Conservation (phyloP, 2,888 invertebrate species). For the Galerucella pusilla region DNA sequence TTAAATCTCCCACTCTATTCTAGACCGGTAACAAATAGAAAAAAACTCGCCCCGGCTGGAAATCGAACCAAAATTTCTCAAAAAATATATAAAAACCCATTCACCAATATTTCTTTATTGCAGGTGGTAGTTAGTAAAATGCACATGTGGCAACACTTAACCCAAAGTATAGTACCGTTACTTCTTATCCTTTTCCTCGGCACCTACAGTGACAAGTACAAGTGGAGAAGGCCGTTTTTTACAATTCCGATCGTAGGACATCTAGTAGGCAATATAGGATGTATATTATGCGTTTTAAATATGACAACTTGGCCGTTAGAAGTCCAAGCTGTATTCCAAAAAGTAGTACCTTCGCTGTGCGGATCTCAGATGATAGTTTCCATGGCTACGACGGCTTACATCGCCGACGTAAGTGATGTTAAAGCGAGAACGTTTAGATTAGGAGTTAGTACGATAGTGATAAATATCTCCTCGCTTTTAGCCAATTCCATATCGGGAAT, state of each 20-base stretch:
- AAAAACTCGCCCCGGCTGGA: no score
- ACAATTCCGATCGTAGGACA: constrained; percentile 62
- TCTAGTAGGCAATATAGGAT: constrained; percentile 65
- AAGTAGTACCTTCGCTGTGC: constrained; percentile 69
- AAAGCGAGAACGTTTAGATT: constrained; percentile 72
- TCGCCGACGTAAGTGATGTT: constrained; percentile 65
- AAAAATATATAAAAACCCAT: no score
- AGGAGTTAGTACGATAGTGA: constrained; percentile 67
- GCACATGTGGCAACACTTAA: constrained; percentile 60
- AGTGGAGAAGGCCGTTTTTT: constrained; percentile 62
- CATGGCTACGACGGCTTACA: constrained; percentile 62
- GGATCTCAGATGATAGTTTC: constrained; percentile 68
- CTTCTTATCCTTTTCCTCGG: constrained; percentile 60
- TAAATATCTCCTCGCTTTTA: constrained; percentile 54
- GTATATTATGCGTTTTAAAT: constrained; percentile 68
- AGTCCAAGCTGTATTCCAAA: constrained; percentile 68
- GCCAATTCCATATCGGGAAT: constrained; percentile 58
- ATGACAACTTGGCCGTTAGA: constrained; percentile 68
- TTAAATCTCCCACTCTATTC: not conserved
- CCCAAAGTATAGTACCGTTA: constrained; percentile 59
- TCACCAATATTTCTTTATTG: constrained; percentile 1
- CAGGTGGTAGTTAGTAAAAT: constrained; percentile 64
- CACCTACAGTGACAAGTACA: constrained; percentile 62
- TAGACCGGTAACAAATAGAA: no score
- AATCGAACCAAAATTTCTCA: no score